Conservation (phyloP, 2,113 vertebrate genomes). For the Brachyhypopomus gauderio region DNA sequence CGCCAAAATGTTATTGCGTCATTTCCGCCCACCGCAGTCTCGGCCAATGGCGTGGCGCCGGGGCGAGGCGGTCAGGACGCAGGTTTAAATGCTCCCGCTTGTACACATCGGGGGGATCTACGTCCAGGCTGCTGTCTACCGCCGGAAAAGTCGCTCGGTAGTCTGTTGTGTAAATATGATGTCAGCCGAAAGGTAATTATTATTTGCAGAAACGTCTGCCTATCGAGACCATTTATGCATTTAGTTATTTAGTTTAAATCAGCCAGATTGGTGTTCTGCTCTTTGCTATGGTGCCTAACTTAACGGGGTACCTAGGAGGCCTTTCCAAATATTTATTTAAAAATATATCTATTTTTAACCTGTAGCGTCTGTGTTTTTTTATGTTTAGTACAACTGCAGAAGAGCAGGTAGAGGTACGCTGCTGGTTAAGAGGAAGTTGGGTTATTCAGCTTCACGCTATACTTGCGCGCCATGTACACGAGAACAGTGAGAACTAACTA, state of each 20-base stretch:
- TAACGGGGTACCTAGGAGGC: no score
- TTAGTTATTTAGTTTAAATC: background rate
- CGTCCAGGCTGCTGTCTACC: no score
- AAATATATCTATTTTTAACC: no score
- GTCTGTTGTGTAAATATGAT: slow-evolving; percentile 40
- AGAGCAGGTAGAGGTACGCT: background rate
- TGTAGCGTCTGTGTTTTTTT: no score
- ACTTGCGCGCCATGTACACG: background rate
- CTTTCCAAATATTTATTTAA: no score
- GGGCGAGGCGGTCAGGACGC: slow-evolving; percentile 32
- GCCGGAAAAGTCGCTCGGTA: no score
- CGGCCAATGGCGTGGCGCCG: slow-evolving; percentile 24
- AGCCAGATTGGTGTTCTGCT: background rate
- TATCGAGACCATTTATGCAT: background rate
- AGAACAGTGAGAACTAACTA: background rate
- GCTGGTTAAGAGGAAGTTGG: background rate
- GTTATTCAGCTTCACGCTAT: background rate
- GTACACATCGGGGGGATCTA: no score
- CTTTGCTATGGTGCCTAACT: background rate
- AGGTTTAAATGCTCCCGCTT: slow-evolving; percentile 55
- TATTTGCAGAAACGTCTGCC: background rate
- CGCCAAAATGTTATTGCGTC: background rate
- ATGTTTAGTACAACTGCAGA: background rate
- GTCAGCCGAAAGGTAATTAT: slow-evolving; percentile 62
- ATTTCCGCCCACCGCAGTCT: background rate